These are phyloP conservation scores for Prosopocoilus inquinatus DNA, from an alignment of 2,888 invertebrate species.

Conservation along the genomic window DNA sequence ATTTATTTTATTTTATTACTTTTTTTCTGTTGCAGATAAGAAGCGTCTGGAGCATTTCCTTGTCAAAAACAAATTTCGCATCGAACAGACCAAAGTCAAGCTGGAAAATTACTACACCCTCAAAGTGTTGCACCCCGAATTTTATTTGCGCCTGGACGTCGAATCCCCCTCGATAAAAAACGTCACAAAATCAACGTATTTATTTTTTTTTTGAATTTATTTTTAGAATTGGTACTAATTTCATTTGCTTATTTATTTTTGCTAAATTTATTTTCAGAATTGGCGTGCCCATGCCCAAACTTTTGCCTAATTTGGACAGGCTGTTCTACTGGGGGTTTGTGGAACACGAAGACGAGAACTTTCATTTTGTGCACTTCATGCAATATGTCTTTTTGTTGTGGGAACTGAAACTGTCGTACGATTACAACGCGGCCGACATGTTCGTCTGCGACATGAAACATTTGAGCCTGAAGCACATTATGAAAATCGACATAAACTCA, in stretches of 20 bases:
- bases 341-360: neutral
- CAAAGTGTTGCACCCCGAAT: neutral
- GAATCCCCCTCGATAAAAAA: neutral
- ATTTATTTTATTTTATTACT: no score
- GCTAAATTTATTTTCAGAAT: neutral
- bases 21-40: neutral
- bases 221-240: neutral
- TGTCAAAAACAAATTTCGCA: slow-evolving; percentile 15
- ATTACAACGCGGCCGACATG: neutral
- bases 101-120: slow-evolving; percentile 10
- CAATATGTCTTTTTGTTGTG: neutral
- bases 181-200: neutral
- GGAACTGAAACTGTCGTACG: neutral
- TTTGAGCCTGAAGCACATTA: neutral
- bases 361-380: neutral
- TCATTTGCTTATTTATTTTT: neutral
- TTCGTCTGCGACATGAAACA: neutral
- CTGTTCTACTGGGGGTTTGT: neutral
- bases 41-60: slow-evolving; percentile 11
- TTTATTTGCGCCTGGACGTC: neutral
- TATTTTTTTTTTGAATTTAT: neutral
- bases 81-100: slow-evolving; percentile 12
- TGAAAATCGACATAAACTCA: neutral
- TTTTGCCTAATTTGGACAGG: neutral
- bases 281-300: neutral